Evolutionary conservation across 23 tunicate species (phyloP).

Genomic region (Oikopleura albicans): DNA sequence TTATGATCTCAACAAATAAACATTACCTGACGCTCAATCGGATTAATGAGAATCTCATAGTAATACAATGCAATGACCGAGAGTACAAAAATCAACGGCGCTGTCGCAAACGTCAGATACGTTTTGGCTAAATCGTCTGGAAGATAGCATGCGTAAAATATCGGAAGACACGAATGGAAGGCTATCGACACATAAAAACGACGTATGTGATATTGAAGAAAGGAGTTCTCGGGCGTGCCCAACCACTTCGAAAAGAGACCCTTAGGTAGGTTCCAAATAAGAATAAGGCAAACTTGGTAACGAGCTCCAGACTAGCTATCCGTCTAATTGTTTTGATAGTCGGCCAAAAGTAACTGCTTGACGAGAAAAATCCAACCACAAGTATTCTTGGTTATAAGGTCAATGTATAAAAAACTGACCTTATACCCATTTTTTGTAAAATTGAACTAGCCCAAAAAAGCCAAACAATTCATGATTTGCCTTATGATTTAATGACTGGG

Average conservation of each 20-base stretch:
- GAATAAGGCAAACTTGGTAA: too few relatives aligned
- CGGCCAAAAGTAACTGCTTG: too few relatives aligned
- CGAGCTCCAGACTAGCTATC: too few relatives aligned
- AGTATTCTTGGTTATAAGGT: too few relatives aligned
- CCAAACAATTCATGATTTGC: too few relatives aligned
- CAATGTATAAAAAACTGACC: too few relatives aligned
- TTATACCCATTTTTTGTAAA: too few relatives aligned
- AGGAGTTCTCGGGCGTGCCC: background rate
- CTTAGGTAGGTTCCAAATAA: too few relatives aligned
- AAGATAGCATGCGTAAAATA: background rate
- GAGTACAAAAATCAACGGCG: background rate
- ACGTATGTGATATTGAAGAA: background rate
- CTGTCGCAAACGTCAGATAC: background rate
- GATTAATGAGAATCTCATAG: background rate
- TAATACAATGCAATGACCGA: background rate
- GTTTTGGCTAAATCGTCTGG: background rate
- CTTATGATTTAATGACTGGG: too few relatives aligned
- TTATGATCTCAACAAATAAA: background rate
- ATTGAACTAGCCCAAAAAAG: too few relatives aligned
- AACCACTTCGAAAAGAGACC: background rate
- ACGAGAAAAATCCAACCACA: too few relatives aligned
- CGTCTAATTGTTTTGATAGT: too few relatives aligned
- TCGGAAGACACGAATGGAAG: background rate
- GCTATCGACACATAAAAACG: background rate
- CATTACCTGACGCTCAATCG: background rate